Percentiles rank a stretch among this genome's conserved stretches.
Conservation (phyloP, 2,888 invertebrate species). For the Orthonychiurus folsomi region DNA sequence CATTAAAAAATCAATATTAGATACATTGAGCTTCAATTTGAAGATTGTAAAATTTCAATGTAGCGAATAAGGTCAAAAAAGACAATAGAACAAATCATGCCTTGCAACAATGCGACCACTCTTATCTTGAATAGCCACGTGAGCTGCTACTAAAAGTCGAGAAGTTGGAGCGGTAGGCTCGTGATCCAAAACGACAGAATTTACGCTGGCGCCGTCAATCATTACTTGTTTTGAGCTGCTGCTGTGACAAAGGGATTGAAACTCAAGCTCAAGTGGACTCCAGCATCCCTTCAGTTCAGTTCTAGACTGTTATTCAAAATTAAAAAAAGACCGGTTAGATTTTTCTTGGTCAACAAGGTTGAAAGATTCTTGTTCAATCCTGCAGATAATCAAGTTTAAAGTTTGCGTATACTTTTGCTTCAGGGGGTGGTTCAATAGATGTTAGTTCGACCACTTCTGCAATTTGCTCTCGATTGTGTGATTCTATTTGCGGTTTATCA, state of each 20-base stretch:
- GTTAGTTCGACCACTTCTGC: slow-evolving; percentile 24
- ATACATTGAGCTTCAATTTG: background rate
- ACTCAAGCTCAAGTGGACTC: slow-evolving; percentile 67
- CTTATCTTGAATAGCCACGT: slow-evolving; percentile 46
- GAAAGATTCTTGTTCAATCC: no score
- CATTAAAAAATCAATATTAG: slow-evolving; percentile 4
- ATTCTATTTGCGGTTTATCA: slow-evolving; percentile 17
- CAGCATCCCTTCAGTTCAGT: slow-evolving; percentile 62
- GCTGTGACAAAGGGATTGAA: slow-evolving; percentile 55
- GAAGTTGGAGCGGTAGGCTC: slow-evolving; percentile 60
- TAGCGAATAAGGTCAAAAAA: background rate
- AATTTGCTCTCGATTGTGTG: slow-evolving; percentile 26
- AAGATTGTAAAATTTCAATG: no score
- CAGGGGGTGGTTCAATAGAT: slow-evolving; percentile 22
- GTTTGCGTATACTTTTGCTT: slow-evolving; percentile 15
- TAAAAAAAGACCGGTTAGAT: background rate
- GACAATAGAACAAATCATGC: slow-evolving; percentile 8
- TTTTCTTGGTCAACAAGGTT: no score
- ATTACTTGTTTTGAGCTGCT: slow-evolving; percentile 53
- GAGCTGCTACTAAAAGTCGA: slow-evolving; percentile 56
- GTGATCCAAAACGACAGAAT: slow-evolving; percentile 71
- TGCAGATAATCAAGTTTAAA: no score
- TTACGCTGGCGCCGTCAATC: slow-evolving; percentile 71
- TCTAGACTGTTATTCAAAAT: slow-evolving; percentile 39
- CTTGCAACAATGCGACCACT: slow-evolving; percentile 31